These are phyloP conservation scores for Ceyx melanurus DNA, from an alignment of 2,113 vertebrate species.

Conservation along the genomic window DNA sequence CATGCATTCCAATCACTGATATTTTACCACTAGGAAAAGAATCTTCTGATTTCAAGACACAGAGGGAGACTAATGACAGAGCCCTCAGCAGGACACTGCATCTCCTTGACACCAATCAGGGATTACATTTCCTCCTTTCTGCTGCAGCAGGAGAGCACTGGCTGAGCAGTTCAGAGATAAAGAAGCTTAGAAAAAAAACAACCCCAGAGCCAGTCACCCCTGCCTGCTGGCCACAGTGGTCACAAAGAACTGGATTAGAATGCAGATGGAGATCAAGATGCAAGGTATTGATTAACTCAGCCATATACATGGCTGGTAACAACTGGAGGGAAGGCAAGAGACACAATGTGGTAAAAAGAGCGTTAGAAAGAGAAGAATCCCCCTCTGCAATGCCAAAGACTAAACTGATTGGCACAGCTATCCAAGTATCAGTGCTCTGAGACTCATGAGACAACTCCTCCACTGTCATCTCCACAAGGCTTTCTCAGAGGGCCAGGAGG, in stretches of 20 bases:
- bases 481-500: not conserved
- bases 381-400: not conserved
- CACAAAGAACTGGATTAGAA: not conserved
- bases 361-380: not conserved
- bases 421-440: not conserved
- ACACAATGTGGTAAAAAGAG: not conserved
- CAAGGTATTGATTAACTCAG: not conserved
- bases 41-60: slow-evolving; percentile 30
- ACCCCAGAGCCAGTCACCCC: not conserved
- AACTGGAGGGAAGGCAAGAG: not conserved
- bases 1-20: not conserved
- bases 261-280: not conserved
- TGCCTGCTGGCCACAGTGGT: not conserved
- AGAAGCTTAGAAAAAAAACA: not conserved
- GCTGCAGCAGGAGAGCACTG: slow-evolving; percentile 17
- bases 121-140: slow-evolving; percentile 48
- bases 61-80: slow-evolving; percentile 40
- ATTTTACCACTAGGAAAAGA: slow-evolving; percentile 19
- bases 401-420: not conserved
- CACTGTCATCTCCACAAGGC: not conserved
- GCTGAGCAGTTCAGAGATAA: slow-evolving; percentile 27
- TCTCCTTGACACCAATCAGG: slow-evolving; percentile 43
- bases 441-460: not conserved
- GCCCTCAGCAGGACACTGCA: slow-evolving; percentile 44
- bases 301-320: not conserved